Base-by-base conservation (phyloP, 64 coral and sea anemone species). In the Hydrozoanthus tunicans region DNA sequence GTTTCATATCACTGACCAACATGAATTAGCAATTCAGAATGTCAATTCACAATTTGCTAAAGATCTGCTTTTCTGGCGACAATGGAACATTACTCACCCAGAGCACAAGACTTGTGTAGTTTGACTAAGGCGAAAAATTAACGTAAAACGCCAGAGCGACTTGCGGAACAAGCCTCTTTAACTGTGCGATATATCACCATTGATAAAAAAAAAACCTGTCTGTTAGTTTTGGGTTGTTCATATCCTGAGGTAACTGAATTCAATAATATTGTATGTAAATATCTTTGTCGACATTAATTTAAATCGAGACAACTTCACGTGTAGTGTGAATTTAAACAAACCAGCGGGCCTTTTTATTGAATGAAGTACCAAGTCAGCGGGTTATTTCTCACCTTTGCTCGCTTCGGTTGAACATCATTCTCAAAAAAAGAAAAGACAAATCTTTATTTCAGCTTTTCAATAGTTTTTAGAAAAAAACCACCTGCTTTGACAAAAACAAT, bases 211-310 rank as follows among this genome's bases (percentile, higher is more conserved):
- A 80, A 6, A 3, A n/a, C 24, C 57, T 61, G 78, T 26, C 17
- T 9, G 55, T 80, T 57, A 23, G 7, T 58, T 25, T 80, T 80
- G 53, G 2, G 27, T 80, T 61, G 10, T 58, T 80, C 55, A 80
- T 80, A 24, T 80, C 78, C 78, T 80, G 78, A 59, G n/a, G 78
- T 56, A 80, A 61, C 78, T 80, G 6, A 80, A 80, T 60, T 59
- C 56, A 58, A 59, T 80, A 24, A 80, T 23, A 59, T 61, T 61
- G 5, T 25, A 61, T 58, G 51, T 51, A 74, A 80, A 80, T 58
- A 80, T 24, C 23, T 80, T 80, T 24, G 56, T 24, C 7, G 56
- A 57, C n/a, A 20, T 80, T 23, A 17, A 58, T 56, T 23, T 58
- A 58, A 80, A 80, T 80, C 9, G 78, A 59, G n/a, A 58, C 15